Conservation (phyloP, 2,113 vertebrate genomes). For the Toxostoma redivivum region DNA sequence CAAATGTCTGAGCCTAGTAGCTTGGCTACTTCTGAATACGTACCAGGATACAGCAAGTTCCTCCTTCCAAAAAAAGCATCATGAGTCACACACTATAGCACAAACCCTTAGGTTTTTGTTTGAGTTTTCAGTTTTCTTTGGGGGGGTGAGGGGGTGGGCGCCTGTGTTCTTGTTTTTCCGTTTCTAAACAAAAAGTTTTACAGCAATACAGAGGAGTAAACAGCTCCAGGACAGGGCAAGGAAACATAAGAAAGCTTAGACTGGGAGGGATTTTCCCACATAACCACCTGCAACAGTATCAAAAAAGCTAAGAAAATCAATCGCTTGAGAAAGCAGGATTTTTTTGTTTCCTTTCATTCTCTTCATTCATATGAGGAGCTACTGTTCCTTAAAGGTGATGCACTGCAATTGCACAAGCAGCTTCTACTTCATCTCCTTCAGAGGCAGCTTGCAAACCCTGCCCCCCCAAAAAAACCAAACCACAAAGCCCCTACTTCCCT, state of each 20-base stretch:
- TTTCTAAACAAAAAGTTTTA: neutral
- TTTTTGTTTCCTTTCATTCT: neutral
- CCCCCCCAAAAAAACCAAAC: neutral
- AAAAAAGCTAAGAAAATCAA: neutral
- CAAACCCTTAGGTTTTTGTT: neutral
- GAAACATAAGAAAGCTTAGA: neutral
- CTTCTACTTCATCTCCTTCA: neutral
- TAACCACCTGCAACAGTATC: neutral
- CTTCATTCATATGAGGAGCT: neutral
- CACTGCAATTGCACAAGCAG: neutral
- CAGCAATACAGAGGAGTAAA: neutral
- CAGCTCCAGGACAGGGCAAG: neutral
- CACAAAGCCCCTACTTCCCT: neutral
- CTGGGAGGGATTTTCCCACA: neutral
- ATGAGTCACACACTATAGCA: neutral
- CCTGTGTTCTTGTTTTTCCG: neutral
- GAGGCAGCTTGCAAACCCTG: rapidly evolving
- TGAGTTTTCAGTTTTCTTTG: neutral
- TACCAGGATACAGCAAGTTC: conserved; percentile 13
- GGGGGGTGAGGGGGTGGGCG: no score
- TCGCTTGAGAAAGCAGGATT: neutral
- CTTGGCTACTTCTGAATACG: neutral
- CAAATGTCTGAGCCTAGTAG: neutral
- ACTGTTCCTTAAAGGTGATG: neutral
- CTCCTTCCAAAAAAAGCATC: neutral